Base-by-base conservation (phyloP, 1,140 invertebrate genomes). In the Notospermus geniculatus region DNA sequence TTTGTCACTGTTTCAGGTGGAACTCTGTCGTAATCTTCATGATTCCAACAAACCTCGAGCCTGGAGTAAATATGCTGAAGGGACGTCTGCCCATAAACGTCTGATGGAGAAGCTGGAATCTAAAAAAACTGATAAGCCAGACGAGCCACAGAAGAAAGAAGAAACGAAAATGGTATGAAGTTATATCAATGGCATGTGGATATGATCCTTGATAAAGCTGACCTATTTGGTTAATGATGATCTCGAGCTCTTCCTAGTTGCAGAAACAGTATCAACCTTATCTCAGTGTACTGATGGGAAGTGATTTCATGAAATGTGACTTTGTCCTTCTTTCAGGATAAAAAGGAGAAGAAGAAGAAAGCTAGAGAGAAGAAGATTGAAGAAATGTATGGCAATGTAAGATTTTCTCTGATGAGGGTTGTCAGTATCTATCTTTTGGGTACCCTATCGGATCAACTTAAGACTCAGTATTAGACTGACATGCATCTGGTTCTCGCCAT, bases 31-130 rank as follows among this genome's bases (percentile, higher is more conserved):
- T 9, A 84, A 87, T 60, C 84, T 95, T 85, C 90, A 91, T 13
- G 89, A 92, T 82, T 77, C 85, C 23, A 86, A 85, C 43, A 95
- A 95, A 81, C 90, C 92, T n/a, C 87, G 90, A 81, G 85, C 92
- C 1, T 95, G 92, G 91, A 95, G 91, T 77, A 78, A 80, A 66
- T 73, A 79, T 59, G 70, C 76, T 11, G 59, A 67, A 43, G 73
- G 71, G 22, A 77, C 71, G 36, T 67, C 71, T n/a, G 62, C 64
- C 4, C 67, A 68, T 50, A 59, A 72, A 50, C 46, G 62, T 57
- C 64, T 28, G 53, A 54, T 29, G 54, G 63, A 11, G 57, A 60
- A 30, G 56, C 2, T 91, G 85, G 87, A 72, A 86, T 86, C 76
- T 64, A 78, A 45, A 78, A 86, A 71, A 54, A 9, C 19, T n/a